A percentile compares a stretch with the other conserved stretches of the same genome.
Conservation (phyloP, 2,113 vertebrate species). For the Podocnemis expansa region DNA sequence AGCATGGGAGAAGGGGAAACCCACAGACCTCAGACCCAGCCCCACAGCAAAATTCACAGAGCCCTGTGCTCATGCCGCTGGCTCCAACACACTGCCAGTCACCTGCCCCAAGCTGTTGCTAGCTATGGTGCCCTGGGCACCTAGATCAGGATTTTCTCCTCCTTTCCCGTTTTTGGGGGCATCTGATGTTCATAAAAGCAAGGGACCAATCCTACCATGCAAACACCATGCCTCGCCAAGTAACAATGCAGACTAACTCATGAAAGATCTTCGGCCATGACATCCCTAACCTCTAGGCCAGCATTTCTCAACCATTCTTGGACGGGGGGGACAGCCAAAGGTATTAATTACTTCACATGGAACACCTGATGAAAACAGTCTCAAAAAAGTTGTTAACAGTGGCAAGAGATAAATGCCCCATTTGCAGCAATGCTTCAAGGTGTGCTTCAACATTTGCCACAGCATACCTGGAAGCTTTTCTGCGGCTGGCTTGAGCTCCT, state of each 20-base stretch:
- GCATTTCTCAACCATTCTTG: too few relatives aligned
- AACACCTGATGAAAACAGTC: too few relatives aligned
- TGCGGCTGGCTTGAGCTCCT: too few relatives aligned
- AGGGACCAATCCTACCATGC: neutral
- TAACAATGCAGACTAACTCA: neutral
- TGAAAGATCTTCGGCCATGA: neutral
- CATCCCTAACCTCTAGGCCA: neutral
- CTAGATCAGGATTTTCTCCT: neutral
- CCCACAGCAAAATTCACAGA: too few relatives aligned
- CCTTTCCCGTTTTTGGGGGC: neutral
- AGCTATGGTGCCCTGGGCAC: neutral
- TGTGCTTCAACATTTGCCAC: too few relatives aligned
- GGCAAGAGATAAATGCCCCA: too few relatives aligned
- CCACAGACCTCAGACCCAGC: accelerated
- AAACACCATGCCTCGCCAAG: neutral
- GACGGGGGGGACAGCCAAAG: too few relatives aligned
- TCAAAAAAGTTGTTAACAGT: too few relatives aligned
- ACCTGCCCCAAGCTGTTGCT: neutral
- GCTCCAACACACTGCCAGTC: neutral
- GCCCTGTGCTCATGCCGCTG: neutral
- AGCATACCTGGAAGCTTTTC: too few relatives aligned
- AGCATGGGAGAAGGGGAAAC: neutral
- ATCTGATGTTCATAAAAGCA: neutral
- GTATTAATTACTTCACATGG: too few relatives aligned
- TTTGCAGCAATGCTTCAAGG: too few relatives aligned